Base-by-base conservation (phyloP, 2,888 invertebrate genomes). In the Sesamia inferens region DNA sequence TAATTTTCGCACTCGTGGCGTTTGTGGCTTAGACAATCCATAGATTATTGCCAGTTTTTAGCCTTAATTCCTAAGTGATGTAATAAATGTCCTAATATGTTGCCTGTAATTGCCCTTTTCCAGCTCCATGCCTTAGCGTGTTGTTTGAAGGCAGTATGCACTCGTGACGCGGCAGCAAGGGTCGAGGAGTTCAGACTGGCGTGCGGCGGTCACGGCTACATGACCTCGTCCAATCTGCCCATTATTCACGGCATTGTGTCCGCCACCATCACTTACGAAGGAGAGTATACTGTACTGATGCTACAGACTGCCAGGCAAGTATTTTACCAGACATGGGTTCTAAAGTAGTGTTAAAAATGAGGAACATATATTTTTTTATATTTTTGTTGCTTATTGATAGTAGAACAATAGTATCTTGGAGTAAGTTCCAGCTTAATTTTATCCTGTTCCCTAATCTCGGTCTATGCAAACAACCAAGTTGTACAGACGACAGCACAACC, bases 231-330 rank as follows among this genome's bases (percentile, higher is more conserved):
- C 31, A 31, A 31, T 31, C 31, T 31, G 69, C 99, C 99, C 5
- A 97, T 97, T 67, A 97, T 98, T 13, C 99, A 98, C 88, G 98
- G 98, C 19, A 95, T 97, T 83, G 97, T 97, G 24, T 98, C 98
- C 0, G 99, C 99, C 10, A 97, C 98, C 68, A 98, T 98, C 90
- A 99, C 99, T 0, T 99, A 99, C 87, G 99, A 99, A 93, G 99
- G 99, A 14, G 99, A 99, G 94, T 99, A 99, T 91, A 99, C 99
- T 0, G 99, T 99, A 4, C 96, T 99, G 90, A 96, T 98, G 79
- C 94, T 99, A 55, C 99, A 99, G 95, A 98, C 98, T 5, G 99
- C 99, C 0, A 97, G 98, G 96, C 96, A 85, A 48, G 5, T 8
- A 16, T 6, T 16, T 14, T 24, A 1, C 31, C 31, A 3, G 31